Base-by-base conservation (phyloP, 2,113 vertebrate genomes). In the Oxygymnocypris stewartii region DNA sequence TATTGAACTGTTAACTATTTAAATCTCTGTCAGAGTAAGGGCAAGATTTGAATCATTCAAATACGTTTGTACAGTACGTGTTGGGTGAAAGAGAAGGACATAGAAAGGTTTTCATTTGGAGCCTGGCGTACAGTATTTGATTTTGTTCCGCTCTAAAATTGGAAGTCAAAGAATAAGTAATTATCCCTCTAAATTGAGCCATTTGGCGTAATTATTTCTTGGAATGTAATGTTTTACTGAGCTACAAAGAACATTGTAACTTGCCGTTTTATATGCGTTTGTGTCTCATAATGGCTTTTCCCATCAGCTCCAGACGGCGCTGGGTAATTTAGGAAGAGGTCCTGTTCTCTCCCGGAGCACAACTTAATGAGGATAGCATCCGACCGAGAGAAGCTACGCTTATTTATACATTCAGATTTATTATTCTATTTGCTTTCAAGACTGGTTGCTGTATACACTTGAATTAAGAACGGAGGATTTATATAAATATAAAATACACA, bases 151-250 rank as follows among this genome's bases (percentile, higher is more conserved):
- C 31, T 77, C 75, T 76, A 76, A 88, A 74, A 80, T 80, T 74
- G 65, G 67, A 87, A 61, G 40, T 54, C 20, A 85, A 85, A 73
- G 28, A 35, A 73, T 74, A 63, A 82, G 67, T 85, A 85, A 85
- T 88, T 85, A 85, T 81, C 14, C 31, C 23, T 35, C 57, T 28
- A 76, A 85, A 88, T 77, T 85, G 78, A 67, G 57, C 44, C 13
- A 82, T 88, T 88, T 85, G 35, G 3, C 57, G 47, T 85, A 47
- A 85, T 85, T 74, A 81, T 85, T 84, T 85, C 79, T 85, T 81
- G 69, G 54, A 73, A 31, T 73, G 63, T 80, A 77, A 74, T 85
- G 42, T 85, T 77, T 81, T 69, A 75, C n/a, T 59, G 71, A 51
- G 54, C 76, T 85, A 25, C 77, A 82, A 63, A 88, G 77, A 85